These are phyloP conservation scores for Acanthococcus lagerstroemiae DNA, from an alignment of 2,888 invertebrate species.

Conservation along the genomic window DNA sequence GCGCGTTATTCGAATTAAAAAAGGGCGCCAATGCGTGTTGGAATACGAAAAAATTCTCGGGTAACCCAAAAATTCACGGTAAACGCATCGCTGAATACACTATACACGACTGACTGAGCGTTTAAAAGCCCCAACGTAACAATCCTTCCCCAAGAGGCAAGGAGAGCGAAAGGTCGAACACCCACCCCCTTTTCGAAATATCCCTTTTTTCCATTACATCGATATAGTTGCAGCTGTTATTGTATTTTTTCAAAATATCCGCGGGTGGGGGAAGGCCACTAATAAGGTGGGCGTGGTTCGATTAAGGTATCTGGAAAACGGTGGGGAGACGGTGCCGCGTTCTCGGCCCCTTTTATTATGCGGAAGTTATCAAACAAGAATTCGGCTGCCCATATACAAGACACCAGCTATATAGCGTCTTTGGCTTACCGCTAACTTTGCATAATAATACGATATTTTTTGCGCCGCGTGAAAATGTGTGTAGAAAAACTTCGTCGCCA, in stretches of 20 bases:
- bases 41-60: slow-evolving; percentile 23
- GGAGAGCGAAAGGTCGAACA: slow-evolving; percentile 17
- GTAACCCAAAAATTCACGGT: slow-evolving; percentile 23
- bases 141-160: slow-evolving; percentile 11
- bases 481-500: slow-evolving; percentile 23
- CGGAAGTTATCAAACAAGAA: slow-evolving; percentile 28
- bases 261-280: slow-evolving; percentile 20
- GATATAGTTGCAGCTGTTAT: slow-evolving; percentile 25
- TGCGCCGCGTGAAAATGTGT: slow-evolving; percentile 16
- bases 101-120: slow-evolving; percentile 27
- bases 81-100: slow-evolving; percentile 26
- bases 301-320: slow-evolving; percentile 10
- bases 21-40: slow-evolving; percentile 23
- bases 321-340: slow-evolving; percentile 15
- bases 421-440: slow-evolving; percentile 30
- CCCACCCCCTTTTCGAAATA: slow-evolving; percentile 17
- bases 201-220: background rate
- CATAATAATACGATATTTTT: slow-evolving; percentile 28
- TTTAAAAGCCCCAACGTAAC: slow-evolving; percentile 28
- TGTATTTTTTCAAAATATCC: slow-evolving; percentile 21
- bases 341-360: slow-evolving; percentile 18
- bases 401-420: slow-evolving; percentile 1
- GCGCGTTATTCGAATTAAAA: slow-evolving; percentile 5
- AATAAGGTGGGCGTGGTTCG: slow-evolving; percentile 26
- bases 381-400: slow-evolving; percentile 10